Evolutionary conservation across 2,888 invertebrate species (phyloP).

Genomic region (Thera britannica): DNA sequence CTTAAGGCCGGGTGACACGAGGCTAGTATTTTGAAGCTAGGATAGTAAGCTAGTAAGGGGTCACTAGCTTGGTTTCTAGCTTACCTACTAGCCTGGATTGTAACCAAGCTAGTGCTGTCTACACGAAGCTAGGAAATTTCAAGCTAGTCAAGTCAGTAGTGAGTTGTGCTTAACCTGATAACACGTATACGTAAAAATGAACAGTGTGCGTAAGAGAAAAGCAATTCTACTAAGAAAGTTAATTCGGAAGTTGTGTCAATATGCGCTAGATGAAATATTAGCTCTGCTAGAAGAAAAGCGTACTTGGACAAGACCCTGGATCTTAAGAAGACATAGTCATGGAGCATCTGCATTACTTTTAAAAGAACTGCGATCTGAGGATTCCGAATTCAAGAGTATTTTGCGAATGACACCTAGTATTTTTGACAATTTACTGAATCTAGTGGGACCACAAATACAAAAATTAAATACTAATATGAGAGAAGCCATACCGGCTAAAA

Average conservation of each 20-base stretch:
- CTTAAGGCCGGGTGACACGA: too few species aligned
- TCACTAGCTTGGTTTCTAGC: slow-evolving; percentile 16
- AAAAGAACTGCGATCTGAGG: slow-evolving; percentile 23
- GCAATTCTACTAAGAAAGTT: slow-evolving; percentile 34
- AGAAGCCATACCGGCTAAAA: slow-evolving; percentile 8
- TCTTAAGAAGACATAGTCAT: slow-evolving; percentile 23
- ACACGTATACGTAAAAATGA: slow-evolving; percentile 34
- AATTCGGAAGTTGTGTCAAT: slow-evolving; percentile 36
- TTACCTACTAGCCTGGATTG: slow-evolving; percentile 25
- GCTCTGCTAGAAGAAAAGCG: slow-evolving; percentile 23
- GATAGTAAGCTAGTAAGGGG: slow-evolving; percentile 25
- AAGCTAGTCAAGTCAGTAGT: slow-evolving; percentile 25
- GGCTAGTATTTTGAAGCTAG: slow-evolving; percentile 22
- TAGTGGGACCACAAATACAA: slow-evolving; percentile 23
- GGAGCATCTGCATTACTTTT: slow-evolving; percentile 27
- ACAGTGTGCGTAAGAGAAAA: slow-evolving; percentile 35
- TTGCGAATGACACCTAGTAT: slow-evolving; percentile 15
- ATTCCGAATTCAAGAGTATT: slow-evolving; percentile 11
- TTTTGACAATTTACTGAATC: slow-evolving; percentile 24
- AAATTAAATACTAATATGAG: slow-evolving; percentile 23
- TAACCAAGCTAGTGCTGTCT: slow-evolving; percentile 25
- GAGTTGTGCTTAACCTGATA: slow-evolving; percentile 24
- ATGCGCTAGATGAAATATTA: slow-evolving; percentile 36
- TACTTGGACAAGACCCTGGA: slow-evolving; percentile 18
- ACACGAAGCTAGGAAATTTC: slow-evolving; percentile 21